Percentiles rank a stretch among this genome's conserved stretches.
Conservation (phyloP, 1,140 invertebrate species). For the Philopotamus ludificatus region DNA sequence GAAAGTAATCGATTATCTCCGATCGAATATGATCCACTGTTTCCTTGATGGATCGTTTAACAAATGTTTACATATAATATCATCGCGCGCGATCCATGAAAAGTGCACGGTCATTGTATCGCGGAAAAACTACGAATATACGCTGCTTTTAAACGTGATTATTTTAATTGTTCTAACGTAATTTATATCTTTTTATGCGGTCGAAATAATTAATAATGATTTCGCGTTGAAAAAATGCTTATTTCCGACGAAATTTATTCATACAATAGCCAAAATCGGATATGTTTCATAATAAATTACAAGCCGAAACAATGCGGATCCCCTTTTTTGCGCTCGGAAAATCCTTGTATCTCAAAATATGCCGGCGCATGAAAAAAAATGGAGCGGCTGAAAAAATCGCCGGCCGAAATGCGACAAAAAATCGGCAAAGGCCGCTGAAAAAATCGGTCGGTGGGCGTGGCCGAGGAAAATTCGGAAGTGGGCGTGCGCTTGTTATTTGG, state of each 20-base stretch:
- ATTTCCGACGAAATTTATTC: constrained; percentile 2
- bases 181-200: too few relatives aligned
- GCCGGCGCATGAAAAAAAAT: neutral
- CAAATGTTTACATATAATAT: too few relatives aligned
- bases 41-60: too few relatives aligned
- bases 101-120: too few relatives aligned
- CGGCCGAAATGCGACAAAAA: constrained; percentile 2
- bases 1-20: too few relatives aligned
- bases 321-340: constrained; percentile 18
- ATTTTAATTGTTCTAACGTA: too few relatives aligned
- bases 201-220: too few relatives aligned
- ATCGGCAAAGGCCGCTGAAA: neutral
- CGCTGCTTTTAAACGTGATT: too few relatives aligned
- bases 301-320: constrained; percentile 10
- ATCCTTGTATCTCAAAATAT: constrained; percentile 29
- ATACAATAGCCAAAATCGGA: neutral
- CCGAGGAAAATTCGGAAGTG: constrained; percentile 24
- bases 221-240: too few relatives aligned
- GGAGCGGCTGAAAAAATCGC: constrained; percentile 5
- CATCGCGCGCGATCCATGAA: too few relatives aligned
- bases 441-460: constrained; percentile 18
- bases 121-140: too few relatives aligned
- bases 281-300: constrained; percentile 16
- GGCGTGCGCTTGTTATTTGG: constrained; percentile 14
- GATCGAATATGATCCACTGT: too few relatives aligned